Percentiles rank a stretch among this genome's conserved stretches.
Conservation (phyloP, 2,888 invertebrate genomes). For the Dryobotodes eremita region DNA sequence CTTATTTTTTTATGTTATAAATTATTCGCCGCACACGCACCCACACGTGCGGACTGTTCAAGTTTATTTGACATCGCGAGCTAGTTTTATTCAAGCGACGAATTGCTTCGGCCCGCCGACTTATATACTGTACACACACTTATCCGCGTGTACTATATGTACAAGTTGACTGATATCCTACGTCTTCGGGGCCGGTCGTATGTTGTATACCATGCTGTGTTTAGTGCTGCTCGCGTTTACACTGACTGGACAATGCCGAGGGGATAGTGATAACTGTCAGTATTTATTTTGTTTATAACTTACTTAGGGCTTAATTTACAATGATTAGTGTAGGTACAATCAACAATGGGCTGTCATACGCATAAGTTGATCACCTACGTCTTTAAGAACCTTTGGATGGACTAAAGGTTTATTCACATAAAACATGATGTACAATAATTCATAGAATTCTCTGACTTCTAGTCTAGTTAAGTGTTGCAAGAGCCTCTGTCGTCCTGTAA, state of each 20-base stretch:
- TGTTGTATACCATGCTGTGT: conserved; percentile 14
- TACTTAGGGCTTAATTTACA: background rate
- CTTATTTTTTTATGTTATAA: conserved; percentile 1
- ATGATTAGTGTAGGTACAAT: background rate
- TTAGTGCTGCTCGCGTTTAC: conserved; percentile 5
- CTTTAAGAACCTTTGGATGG: background rate
- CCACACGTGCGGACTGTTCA: background rate
- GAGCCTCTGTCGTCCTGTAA: background rate
- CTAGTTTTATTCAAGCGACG: conserved; percentile 2
- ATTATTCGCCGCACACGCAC: conserved; percentile 8
- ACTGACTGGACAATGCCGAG: background rate
- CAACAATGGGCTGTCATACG: background rate
- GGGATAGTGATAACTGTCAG: conserved; percentile 21
- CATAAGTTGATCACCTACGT: background rate
- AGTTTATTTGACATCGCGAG: background rate
- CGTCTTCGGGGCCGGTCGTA: background rate
- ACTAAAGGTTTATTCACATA: background rate
- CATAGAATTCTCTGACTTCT: background rate
- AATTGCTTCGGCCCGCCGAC: background rate
- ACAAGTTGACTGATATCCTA: background rate
- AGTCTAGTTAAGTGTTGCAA: background rate
- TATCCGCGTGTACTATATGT: background rate
- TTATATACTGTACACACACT: background rate
- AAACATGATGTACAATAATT: background rate
- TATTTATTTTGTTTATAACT: background rate